Conservation (phyloP, 1,140 invertebrate genomes). For the Gryllus bimaculatus region DNA sequence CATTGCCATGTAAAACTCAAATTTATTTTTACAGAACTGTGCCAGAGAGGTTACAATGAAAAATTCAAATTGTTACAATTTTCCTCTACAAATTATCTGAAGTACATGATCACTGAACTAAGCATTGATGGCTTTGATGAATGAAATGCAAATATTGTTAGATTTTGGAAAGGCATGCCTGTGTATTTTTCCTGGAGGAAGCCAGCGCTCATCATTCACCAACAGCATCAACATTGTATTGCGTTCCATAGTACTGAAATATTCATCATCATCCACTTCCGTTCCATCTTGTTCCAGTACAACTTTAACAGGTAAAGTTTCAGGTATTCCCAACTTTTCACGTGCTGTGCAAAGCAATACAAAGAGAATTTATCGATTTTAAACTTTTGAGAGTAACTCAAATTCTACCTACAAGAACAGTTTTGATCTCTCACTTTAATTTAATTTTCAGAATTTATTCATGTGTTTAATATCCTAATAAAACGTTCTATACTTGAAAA, state of each 20-base stretch:
- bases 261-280: constrained; percentile 81
- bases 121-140: too few species aligned
- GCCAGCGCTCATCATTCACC: constrained; percentile 62
- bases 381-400: not conserved
- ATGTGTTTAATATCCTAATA: too few species aligned
- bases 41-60: not conserved
- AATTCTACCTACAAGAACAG: not conserved
- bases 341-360: constrained; percentile 23
- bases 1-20: too few species aligned
- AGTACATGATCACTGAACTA: not conserved
- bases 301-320: constrained; percentile 52
- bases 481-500: too few species aligned
- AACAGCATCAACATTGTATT: constrained; percentile 74
- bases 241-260: constrained; percentile 71
- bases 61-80: not conserved
- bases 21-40: not conserved
- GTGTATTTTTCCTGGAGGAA: constrained; percentile 26
- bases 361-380: not conserved
- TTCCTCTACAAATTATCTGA: not conserved
- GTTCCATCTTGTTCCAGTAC: constrained; percentile 76
- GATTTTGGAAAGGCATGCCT: constrained; percentile 11
- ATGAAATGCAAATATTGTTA: too few species aligned
- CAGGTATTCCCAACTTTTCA: constrained; percentile 48
- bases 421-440: too few species aligned
- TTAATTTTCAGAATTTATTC: too few species aligned